Conservation (phyloP, 53 echinoderm and acorn worm genomes). For the Echinometra lucunter region DNA sequence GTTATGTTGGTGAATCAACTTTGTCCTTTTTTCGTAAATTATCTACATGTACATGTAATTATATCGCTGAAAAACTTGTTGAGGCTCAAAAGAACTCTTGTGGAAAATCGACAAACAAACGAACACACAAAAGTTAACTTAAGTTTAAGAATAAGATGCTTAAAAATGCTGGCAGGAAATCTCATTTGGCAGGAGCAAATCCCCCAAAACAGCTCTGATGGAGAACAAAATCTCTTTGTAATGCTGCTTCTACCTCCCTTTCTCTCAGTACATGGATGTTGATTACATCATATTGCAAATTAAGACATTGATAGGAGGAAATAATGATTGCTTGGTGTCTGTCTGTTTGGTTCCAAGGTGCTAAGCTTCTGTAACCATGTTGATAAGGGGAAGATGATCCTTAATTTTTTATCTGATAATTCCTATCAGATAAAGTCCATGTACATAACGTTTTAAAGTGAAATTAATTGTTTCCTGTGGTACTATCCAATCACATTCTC, state of each 20-base stretch:
- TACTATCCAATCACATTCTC: not conserved
- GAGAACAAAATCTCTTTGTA: too few species aligned
- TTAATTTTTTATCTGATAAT: constrained; percentile 17
- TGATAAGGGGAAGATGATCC: not conserved
- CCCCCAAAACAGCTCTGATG: too few species aligned
- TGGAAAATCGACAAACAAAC: too few species aligned
- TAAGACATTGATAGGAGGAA: not conserved
- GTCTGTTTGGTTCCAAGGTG: not conserved
- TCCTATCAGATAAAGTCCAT: constrained; percentile 14
- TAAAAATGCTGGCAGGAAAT: not conserved
- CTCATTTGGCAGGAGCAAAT: too few species aligned
- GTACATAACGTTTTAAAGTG: not conserved
- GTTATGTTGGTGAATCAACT: too few species aligned
- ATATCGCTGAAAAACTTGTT: too few species aligned
- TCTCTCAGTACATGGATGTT: not conserved
- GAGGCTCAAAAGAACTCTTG: too few species aligned
- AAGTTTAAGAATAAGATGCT: too few species aligned
- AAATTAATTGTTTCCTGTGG: constrained; percentile 34
- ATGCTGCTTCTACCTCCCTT: not conserved
- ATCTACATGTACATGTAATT: too few species aligned
- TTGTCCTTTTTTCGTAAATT: too few species aligned
- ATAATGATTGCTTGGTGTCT: not conserved
- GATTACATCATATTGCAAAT: not conserved
- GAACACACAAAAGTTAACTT: too few species aligned
- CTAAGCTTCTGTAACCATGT: not conserved